A percentile compares a stretch with the other conserved stretches of the same genome.
Evolutionary conservation across 2,888 invertebrate genomes (phyloP).

Genomic region (Sussaba pulchella): DNA sequence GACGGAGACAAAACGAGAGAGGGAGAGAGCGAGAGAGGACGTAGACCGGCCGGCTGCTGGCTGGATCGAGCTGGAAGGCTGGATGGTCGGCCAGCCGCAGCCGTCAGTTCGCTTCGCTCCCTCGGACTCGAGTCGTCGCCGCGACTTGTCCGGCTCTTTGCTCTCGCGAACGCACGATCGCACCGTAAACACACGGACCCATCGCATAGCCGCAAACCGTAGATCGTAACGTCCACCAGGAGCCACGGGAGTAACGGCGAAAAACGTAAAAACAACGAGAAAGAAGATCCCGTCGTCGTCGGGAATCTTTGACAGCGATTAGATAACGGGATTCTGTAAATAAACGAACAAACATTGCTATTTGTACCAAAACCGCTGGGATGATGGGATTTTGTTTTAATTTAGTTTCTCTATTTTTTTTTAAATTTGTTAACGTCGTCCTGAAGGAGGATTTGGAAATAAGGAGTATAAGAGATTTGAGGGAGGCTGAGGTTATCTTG

Average conservation of each 20-base stretch:
- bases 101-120: conserved; percentile 70
- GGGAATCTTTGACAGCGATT: not conserved
- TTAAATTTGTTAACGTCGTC: conserved; percentile 3
- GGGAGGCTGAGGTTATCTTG: not conserved
- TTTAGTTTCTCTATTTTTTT: too few species aligned
- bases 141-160: conserved; percentile 60
- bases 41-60: conserved; percentile 56
- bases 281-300: not conserved
- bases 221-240: not conserved
- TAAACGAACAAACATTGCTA: not conserved
- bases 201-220: not conserved
- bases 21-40: conserved; percentile 6
- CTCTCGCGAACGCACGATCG: conserved; percentile 11
- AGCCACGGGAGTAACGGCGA: not conserved
- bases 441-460: not conserved
- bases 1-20: not conserved
- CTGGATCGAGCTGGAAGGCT: conserved; percentile 56
- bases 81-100: conserved; percentile 63
- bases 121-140: conserved; percentile 71
- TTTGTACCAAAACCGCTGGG: not conserved
- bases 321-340: not conserved
- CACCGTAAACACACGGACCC: not conserved
- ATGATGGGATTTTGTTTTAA: not conserved
- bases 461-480: not conserved
- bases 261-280: not conserved